These are phyloP conservation scores for Prosapia bicincta DNA, from an alignment of 2,888 invertebrate genomes.

Conservation along the genomic window DNA sequence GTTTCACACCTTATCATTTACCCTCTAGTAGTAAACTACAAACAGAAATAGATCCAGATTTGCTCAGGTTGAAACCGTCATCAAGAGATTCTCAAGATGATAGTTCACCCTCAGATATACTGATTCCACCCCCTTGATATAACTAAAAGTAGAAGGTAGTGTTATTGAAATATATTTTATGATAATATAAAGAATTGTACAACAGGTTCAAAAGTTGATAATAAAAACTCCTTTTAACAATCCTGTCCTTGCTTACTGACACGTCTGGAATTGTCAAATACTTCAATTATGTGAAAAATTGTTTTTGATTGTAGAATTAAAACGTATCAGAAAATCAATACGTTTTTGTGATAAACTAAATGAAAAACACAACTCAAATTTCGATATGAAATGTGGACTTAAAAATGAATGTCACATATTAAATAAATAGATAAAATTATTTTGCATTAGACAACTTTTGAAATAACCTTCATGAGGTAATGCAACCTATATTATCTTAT, in stretches of 20 bases:
- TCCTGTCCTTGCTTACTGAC: background rate
- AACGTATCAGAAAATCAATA: too few species aligned
- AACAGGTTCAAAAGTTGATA: background rate
- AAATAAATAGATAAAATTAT: too few species aligned
- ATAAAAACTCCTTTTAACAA: background rate
- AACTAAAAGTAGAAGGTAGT: background rate
- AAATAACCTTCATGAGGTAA: too few species aligned
- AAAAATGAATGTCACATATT: too few species aligned
- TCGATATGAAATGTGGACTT: too few species aligned
- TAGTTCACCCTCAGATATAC: background rate
- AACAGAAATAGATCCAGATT: constrained; percentile 38
- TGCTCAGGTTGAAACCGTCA: constrained; percentile 35
- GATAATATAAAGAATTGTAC: background rate
- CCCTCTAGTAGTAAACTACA: constrained; percentile 31
- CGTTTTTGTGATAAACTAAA: too few species aligned
- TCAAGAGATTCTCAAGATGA: constrained; percentile 12
- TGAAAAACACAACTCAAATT: too few species aligned
- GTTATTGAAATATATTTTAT: background rate
- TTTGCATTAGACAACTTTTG: too few species aligned
- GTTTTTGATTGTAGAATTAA: too few species aligned
- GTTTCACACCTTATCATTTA: constrained; percentile 35
- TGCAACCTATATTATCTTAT: too few species aligned
- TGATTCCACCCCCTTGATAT: constrained; percentile 14
- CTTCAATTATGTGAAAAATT: too few species aligned
- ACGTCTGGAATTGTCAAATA: too few species aligned